Percentiles rank a stretch among this genome's conserved stretches.
Conservation (phyloP, 2,113 vertebrate species). For the Grantiella picta region DNA sequence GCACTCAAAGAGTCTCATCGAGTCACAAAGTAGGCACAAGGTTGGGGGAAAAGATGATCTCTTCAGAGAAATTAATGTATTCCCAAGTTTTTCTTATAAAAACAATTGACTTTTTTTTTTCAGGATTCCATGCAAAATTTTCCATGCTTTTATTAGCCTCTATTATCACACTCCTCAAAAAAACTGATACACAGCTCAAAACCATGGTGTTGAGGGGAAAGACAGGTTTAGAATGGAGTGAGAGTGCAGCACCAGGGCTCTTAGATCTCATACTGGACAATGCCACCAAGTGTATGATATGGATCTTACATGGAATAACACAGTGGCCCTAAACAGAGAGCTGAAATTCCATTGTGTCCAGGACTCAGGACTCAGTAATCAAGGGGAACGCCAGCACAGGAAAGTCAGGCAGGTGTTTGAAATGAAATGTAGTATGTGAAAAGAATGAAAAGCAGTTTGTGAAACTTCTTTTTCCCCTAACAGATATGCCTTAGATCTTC, state of each 20-base stretch:
- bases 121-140: not conserved
- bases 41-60: not conserved
- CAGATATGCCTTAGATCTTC: not conserved
- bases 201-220: rapidly evolving
- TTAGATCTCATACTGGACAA: not conserved
- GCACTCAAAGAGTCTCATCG: not conserved
- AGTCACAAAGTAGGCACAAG: not conserved
- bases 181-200: not conserved
- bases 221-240: not conserved
- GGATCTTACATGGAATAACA: not conserved
- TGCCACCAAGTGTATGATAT: rapidly evolving
- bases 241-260: not conserved
- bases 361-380: not conserved
- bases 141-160: not conserved
- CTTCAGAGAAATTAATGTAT: not conserved
- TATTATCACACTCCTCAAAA: not conserved
- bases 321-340: not conserved
- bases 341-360: not conserved
- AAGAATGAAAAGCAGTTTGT: not conserved
- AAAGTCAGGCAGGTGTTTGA: not conserved
- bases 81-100: not conserved
- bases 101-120: not conserved
- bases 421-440: not conserved
- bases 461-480: not conserved
- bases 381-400: not conserved